Conservation (phyloP, 2,113 vertebrate species). For the Nematolebias whitei region DNA sequence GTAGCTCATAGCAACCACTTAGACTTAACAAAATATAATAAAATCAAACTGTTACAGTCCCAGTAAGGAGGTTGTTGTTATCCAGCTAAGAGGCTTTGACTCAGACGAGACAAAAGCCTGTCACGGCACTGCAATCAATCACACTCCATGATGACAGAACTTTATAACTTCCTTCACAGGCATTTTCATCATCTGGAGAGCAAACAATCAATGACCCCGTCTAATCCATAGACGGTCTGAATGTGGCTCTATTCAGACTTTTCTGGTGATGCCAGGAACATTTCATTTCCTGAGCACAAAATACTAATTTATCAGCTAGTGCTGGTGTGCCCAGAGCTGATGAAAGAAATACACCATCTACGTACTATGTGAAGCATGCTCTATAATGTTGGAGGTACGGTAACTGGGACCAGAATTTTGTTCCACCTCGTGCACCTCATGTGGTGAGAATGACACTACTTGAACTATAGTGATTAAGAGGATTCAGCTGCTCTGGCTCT, state of each 20-base stretch:
- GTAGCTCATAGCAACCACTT: constrained; percentile 7
- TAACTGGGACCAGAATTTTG: no score
- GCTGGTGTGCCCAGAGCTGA: constrained; percentile 30
- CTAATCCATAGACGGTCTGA: constrained; percentile 21
- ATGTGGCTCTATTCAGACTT: constrained; percentile 40
- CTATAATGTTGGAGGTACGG: no score
- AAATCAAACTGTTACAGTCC: constrained; percentile 27
- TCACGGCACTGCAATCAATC: constrained; percentile 1
- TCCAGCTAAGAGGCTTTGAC: constrained; percentile 5
- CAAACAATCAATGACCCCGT: background rate
- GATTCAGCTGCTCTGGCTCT: constrained; percentile 57
- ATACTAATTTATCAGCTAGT: constrained; percentile 51
- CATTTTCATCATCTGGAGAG: background rate
- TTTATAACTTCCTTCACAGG: constrained; percentile 4
- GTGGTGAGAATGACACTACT: no score
- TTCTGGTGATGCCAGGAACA: constrained; percentile 64
- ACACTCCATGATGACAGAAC: background rate
- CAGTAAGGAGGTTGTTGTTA: constrained; percentile 1
- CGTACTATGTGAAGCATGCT: constrained; percentile 47
- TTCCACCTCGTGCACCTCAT: no score
- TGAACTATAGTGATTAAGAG: constrained; percentile 42
- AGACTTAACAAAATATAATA: constrained; percentile 15
- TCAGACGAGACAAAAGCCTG: constrained; percentile 19
- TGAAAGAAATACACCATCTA: constrained; percentile 62
- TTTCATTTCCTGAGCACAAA: constrained; percentile 59